Evolutionary conservation across 2,797 vertebrate species (phyloP), one percentile per base, ranked within the genome.

Genomic region (Phoeniculus purpureus): DNA sequence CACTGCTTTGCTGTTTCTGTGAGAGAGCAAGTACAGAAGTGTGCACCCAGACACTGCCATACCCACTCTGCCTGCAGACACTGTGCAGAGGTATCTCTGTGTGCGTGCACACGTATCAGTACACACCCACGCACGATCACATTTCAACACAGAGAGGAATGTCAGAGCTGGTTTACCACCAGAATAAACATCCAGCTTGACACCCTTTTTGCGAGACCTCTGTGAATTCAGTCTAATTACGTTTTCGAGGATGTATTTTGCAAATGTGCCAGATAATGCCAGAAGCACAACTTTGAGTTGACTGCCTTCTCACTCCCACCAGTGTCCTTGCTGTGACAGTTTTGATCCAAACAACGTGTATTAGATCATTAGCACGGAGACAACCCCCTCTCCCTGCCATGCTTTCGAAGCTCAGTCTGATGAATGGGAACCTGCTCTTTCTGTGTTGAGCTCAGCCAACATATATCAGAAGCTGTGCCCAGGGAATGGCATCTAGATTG

Each of bases 261-360:
- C 79, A 86, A 77, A 82, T 18, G 79, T 85, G 73, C 87, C 82
- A 91, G 77, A 68, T 91, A 89, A 92, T 2, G 55, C 93, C 81
- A 93, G 90, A 86, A 94, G 87, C 87, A 58, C 67, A 85, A 77
- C 77, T 87, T 75, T 68, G n/a, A 81, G 86, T 37, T 67, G 90
- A 94, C 91, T 91, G 65, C 34, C 19, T 72, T 67, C 75, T 67
- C 73, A 80, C 80, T 94, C 67, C 78, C 83, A 61, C 68, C 92
- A 89, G 76, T 52, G 93, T 90, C 94, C 92, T 96, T 89, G 88
- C 75, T 87, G 64, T 86, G 87, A 96, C 80, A 94, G 94, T 52
- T 93, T 19, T 58, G 90, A 91, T 61, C 81, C 80, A 93, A 85
- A 96, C 76, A 66, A 77, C 78, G 58, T 51, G 67, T 55, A 89